Evolutionary conservation across 2,113 vertebrate genomes (phyloP).

Genomic region (Taurulus bubalis): DNA sequence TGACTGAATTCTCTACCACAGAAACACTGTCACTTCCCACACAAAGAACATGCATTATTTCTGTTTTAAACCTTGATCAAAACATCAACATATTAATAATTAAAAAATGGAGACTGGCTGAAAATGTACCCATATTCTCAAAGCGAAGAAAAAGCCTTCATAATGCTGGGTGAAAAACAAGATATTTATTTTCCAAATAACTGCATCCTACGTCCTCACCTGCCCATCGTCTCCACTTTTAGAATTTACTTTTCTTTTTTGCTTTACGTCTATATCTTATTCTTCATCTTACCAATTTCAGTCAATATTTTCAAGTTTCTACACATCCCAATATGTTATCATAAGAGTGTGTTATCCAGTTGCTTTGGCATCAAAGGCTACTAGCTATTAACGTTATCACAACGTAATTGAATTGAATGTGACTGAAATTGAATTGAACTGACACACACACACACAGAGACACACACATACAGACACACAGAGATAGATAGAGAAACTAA

Average conservation of each 20-base stretch:
- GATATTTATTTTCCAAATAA: background rate
- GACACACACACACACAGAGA: background rate
- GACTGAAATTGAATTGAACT: constrained; percentile 49
- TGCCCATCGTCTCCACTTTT: background rate
- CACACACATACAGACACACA: background rate
- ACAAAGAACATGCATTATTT: background rate
- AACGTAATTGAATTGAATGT: constrained; percentile 51
- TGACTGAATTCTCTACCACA: no score
- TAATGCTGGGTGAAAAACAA: background rate
- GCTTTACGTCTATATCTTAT: background rate
- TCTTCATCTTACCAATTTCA: background rate
- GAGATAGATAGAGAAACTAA: constrained; percentile 49
- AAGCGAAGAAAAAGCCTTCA: no score
- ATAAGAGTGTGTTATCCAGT: constrained; percentile 1
- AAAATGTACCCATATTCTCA: no score
- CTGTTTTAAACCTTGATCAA: background rate
- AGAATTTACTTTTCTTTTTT: background rate
- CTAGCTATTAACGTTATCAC: constrained; percentile 37
- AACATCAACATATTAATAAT: background rate
- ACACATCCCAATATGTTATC: constrained; percentile 10
- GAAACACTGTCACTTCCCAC: no score
- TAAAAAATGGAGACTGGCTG: no score
- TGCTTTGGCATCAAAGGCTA: constrained; percentile 30
- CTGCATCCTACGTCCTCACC: background rate
- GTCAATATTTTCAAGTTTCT: background rate